phyloP scores from a whole-genome alignment of 2,888 invertebrate genomes.

The Furcula furcula region DNA sequence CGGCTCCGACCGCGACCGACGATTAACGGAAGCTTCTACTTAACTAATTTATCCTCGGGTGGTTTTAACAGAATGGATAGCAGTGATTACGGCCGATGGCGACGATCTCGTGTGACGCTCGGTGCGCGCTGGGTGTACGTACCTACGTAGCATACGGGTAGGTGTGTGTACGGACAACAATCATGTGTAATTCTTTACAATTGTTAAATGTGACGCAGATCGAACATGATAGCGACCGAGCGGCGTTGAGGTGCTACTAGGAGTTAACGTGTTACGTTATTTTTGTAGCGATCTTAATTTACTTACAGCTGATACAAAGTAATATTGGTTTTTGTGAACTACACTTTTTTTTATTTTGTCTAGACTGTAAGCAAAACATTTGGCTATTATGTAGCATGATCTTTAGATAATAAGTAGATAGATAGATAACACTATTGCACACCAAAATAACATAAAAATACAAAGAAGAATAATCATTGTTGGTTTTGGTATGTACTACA shows the following conservation, averaged over 20 bases:
- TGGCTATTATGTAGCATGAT: too few relatives aligned
- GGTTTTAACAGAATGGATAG: slow-evolving; percentile 83
- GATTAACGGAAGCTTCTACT: slow-evolving; percentile 83
- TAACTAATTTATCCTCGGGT: slow-evolving; percentile 82
- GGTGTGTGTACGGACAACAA: slow-evolving; percentile 28
- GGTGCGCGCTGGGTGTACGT: slow-evolving; percentile 36
- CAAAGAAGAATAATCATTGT: too few relatives aligned
- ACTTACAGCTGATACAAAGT: too few relatives aligned
- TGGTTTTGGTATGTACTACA: too few relatives aligned
- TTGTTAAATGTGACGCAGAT: background rate
- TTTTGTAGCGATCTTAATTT: background rate
- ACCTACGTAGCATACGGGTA: slow-evolving; percentile 34
- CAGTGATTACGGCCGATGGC: slow-evolving; percentile 75
- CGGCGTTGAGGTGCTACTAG: background rate
- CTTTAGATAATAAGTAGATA: too few relatives aligned
- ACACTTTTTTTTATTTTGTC: too few relatives aligned
- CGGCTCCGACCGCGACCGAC: slow-evolving; percentile 73
- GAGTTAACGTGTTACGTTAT: background rate
- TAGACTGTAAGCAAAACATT: too few relatives aligned
- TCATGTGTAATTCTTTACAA: slow-evolving; percentile 29
- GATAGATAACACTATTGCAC: too few relatives aligned
- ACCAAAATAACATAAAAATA: too few relatives aligned
- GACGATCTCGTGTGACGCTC: slow-evolving; percentile 64
- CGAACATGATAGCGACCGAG: background rate
- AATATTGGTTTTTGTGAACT: too few relatives aligned